A percentile compares a stretch with the other conserved stretches of the same genome.
Conservation (phyloP, 2,113 vertebrate species). For the Rhabdomys dilectus region DNA sequence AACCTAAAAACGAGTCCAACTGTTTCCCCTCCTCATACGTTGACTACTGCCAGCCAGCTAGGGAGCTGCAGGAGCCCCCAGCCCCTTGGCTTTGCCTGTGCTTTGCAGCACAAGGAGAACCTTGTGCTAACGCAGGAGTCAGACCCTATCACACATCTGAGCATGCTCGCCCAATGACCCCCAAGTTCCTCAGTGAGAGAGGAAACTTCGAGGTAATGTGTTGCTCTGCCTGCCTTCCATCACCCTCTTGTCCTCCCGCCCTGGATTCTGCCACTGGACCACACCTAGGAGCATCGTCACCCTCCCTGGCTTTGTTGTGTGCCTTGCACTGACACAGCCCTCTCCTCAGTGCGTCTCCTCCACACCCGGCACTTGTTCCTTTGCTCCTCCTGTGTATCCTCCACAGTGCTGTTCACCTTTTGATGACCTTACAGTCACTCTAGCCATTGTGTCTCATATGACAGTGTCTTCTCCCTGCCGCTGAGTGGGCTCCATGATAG, state of each 20-base stretch:
- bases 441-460: background rate
- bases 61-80: background rate
- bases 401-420: background rate
- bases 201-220: background rate
- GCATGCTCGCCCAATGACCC: background rate
- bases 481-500: background rate
- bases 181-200: background rate
- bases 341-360: background rate
- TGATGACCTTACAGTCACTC: background rate
- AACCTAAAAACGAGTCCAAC: background rate
- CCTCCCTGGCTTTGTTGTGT: background rate
- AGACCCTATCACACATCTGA: background rate
- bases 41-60: background rate
- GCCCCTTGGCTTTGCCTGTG: background rate
- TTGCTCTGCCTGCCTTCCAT: accelerated
- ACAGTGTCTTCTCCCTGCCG: background rate
- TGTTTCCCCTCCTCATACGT: background rate
- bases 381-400: no score
- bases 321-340: background rate
- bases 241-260: background rate
- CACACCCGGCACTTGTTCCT: background rate
- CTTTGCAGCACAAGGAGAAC: background rate
- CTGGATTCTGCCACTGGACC: background rate
- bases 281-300: background rate
- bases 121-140: background rate